Conservation (phyloP, 1,140 invertebrate genomes). For the Gonatopus flavifemur region DNA sequence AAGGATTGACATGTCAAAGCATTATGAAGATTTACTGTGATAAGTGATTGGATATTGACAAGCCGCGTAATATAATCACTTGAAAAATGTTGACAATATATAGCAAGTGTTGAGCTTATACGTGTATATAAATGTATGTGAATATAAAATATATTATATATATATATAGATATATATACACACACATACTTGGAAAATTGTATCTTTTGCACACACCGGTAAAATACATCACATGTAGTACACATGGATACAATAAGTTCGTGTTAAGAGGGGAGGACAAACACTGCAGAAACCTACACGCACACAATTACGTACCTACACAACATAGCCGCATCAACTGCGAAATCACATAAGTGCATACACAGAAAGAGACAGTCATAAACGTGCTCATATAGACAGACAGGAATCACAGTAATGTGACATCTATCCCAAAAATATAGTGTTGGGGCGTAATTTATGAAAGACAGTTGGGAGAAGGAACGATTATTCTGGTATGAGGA, state of each 20-base stretch:
- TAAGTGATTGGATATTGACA: conserved; percentile 27
- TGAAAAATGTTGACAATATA: conserved; percentile 32
- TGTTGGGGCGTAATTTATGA: conserved; percentile 28
- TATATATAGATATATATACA: too few species aligned
- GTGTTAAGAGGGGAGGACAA: too few species aligned
- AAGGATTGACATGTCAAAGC: too few species aligned
- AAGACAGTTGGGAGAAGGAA: background rate
- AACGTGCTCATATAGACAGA: conserved; percentile 17
- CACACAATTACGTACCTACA: background rate
- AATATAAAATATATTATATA: too few species aligned
- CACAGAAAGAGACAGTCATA: too few species aligned
- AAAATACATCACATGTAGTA: too few species aligned
- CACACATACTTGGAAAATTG: conserved; percentile 11
- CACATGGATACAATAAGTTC: too few species aligned
- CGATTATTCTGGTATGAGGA: background rate
- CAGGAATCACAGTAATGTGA: conserved; percentile 37
- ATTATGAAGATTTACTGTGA: conserved; percentile 19
- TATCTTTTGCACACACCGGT: conserved; percentile 10
- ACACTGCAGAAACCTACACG: too few species aligned
- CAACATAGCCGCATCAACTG: background rate
- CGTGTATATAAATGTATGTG: background rate
- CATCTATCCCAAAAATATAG: conserved; percentile 49
- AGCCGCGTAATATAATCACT: conserved; percentile 21
- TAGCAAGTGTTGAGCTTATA: conserved; percentile 16
- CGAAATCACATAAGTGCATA: conserved; percentile 23